Base-by-base conservation (phyloP, 2,113 vertebrate species). In the Aegypius monachus region DNA sequence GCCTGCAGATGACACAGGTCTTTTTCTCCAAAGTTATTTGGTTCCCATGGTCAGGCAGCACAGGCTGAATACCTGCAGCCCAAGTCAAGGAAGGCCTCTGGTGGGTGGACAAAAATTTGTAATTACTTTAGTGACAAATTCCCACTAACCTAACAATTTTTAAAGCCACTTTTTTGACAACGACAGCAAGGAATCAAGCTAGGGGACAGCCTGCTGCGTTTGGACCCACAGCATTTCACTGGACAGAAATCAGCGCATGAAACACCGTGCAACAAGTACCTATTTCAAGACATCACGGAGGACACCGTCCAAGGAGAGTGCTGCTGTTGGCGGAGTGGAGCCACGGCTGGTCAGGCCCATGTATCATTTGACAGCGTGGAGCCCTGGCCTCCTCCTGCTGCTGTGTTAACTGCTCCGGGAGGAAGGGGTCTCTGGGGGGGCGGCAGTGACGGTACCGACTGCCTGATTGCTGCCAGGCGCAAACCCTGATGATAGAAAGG, bases 11-110 rank as follows among this genome's bases (percentile, higher is more conserved):
- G 88, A 92, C 90, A 65, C 62, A 25, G 81, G 71, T 91, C 90
- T 80, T 80, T 95, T 97, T 61, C 85, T 92, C 56, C 71, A 40
- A 93, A 93, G 87, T 84, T 91, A 86, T 75, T 96, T 90, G 45
- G 75, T 70, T 90, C 90, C 92, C 3, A 5, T n/a, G 20, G 86
- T 72, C 84, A 91, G 88, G 70, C 55, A 88, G 67, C 81, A 66
- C 70, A n/a, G 40, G 59, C 61, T 74, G 77, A 91, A 73, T 52
- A 88, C 42, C 71, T 89, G 56, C 42, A 95, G 79, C 47, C 87
- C 75, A 42, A 88, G 36, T 66, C 48, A 50, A 50, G 81, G 36
- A 26, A 67, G 47, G 62, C 61, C 21, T 34, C 47, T 2, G 1
- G 36, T 29, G 21, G 53, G 40, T 20, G 25, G 53, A 77, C 42